Evolutionary conservation across 2,797 vertebrate genomes (phyloP).

Genomic region (Chelon auratus): DNA sequence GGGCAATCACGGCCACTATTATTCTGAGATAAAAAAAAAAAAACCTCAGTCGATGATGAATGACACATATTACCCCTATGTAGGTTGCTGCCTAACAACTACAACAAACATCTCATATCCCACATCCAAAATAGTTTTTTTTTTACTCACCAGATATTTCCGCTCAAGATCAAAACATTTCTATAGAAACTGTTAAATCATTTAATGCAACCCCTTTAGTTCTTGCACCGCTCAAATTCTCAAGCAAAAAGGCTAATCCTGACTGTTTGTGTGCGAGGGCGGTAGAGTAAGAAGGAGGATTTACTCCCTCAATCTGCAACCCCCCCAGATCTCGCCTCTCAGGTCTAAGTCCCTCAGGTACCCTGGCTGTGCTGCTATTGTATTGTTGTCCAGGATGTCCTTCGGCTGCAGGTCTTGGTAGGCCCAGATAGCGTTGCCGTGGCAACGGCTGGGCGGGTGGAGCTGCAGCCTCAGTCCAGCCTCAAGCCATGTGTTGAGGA

Average conservation of each 20-base stretch:
- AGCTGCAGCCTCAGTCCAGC: conserved; percentile 80
- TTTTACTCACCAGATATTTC: conserved; percentile 39
- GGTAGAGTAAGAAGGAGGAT: conserved; percentile 71
- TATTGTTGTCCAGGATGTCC: conserved; percentile 87
- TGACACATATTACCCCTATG: conserved; percentile 12
- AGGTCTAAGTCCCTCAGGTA: conserved; percentile 83
- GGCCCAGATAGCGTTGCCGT: conserved; percentile 86
- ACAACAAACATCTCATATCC: neutral
- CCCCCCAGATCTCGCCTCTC: conserved; percentile 72
- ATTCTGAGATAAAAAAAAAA: conserved; percentile 19
- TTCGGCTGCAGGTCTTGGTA: conserved; percentile 88
- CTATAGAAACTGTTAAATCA: conserved; percentile 8
- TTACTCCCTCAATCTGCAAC: conserved; percentile 72
- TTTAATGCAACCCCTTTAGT: conserved; percentile 41
- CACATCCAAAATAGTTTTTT: neutral
- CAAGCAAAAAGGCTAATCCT: conserved; percentile 63
- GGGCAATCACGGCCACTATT: conserved; percentile 23
- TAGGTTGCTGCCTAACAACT: conserved; percentile 6
- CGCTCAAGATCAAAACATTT: conserved; percentile 33
- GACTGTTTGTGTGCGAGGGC: conserved; percentile 62
- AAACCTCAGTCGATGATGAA: conserved; percentile 16
- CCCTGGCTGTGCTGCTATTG: conserved; percentile 82
- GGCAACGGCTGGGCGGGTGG: conserved; percentile 81
- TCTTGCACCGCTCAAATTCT: conserved; percentile 51
- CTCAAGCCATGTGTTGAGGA: conserved; percentile 77